Conservation (phyloP, 2,113 vertebrate species). For the Pseudolaguvia tuberculata region DNA sequence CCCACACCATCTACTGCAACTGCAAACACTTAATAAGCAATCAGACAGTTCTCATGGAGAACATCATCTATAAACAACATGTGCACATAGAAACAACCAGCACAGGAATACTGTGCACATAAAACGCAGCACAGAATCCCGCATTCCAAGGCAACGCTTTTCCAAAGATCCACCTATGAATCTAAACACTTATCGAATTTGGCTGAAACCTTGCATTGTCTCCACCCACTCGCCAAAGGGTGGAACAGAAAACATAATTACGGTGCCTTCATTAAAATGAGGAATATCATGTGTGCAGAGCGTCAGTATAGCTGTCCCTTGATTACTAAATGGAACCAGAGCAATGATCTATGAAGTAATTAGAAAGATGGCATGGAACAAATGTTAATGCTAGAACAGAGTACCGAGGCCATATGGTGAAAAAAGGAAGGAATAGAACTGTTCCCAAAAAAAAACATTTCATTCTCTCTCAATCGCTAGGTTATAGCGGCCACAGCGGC, state of each 20-base stretch:
- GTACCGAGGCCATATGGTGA: slow-evolving; percentile 40
- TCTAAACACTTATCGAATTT: slow-evolving; percentile 49
- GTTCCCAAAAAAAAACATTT: background rate
- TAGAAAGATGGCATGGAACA: slow-evolving; percentile 66
- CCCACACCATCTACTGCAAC: background rate
- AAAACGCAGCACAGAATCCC: background rate
- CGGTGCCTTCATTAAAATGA: slow-evolving; percentile 66
- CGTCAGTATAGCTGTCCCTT: slow-evolving; percentile 63
- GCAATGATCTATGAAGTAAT: slow-evolving; percentile 71
- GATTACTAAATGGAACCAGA: slow-evolving; percentile 69
- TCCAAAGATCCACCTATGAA: slow-evolving; percentile 28
- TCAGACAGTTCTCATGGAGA: background rate
- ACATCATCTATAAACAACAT: background rate
- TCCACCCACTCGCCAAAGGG: slow-evolving; percentile 37
- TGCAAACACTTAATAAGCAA: background rate
- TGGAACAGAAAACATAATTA: slow-evolving; percentile 63
- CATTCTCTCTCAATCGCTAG: background rate
- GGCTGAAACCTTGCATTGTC: slow-evolving; percentile 62
- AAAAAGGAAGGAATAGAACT: slow-evolving; percentile 2
- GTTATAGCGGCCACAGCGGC: background rate
- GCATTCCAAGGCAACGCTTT: slow-evolving; percentile 12
- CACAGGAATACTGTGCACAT: background rate
- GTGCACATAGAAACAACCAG: background rate
- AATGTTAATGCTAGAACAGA: slow-evolving; percentile 66
- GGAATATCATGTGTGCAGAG: slow-evolving; percentile 61